phyloP scores from a whole-genome alignment of 2,113 vertebrate species.

The Hirundichthys speculiger region DNA sequence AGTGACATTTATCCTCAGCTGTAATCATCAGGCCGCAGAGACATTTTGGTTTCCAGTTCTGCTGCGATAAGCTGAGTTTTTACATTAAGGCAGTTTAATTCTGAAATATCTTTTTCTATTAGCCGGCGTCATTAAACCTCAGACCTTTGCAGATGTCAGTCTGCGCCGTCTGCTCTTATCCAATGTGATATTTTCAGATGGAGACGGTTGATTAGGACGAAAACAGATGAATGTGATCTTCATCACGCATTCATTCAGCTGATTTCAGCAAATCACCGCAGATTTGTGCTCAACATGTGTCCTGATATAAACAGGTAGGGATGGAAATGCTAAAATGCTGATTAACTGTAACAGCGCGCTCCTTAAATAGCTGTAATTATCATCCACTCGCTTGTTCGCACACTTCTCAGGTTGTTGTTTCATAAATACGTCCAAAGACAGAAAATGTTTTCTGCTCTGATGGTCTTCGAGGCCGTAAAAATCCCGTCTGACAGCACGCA shows the following conservation, averaged over 20 bases:
- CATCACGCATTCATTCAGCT: background rate
- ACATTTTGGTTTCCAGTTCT: no score
- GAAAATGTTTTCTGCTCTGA: no score
- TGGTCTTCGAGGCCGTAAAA: no score
- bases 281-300: background rate
- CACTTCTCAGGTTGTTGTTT: background rate
- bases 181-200: background rate
- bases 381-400: background rate
- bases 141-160: background rate
- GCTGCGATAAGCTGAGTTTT: no score
- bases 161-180: background rate
- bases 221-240: background rate
- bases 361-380: background rate
- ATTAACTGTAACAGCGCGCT: background rate
- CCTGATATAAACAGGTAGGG: background rate
- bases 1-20: no score
- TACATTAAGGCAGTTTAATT: no score
- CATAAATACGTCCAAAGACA: background rate
- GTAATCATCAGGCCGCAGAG: no score
- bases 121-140: no score
- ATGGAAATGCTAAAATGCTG: no score
- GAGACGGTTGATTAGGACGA: background rate
- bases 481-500: no score
- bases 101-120: no score
- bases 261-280: background rate